Conservation (phyloP, 35 echinoderm and acorn worm species). For the Apostichopus californicus region DNA sequence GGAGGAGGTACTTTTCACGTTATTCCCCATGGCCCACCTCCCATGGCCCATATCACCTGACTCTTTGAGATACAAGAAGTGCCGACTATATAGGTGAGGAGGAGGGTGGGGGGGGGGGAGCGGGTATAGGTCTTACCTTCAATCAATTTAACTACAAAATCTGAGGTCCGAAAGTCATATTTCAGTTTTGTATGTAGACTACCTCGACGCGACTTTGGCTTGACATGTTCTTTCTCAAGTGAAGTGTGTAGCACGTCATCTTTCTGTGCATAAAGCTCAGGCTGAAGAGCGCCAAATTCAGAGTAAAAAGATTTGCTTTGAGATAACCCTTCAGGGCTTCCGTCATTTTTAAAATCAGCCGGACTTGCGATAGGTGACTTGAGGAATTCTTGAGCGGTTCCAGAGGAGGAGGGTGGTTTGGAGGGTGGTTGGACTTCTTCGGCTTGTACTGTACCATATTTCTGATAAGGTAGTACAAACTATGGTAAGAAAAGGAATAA, state of each 20-base stretch:
- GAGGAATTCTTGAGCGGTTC: not conserved
- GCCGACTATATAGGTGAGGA: no score
- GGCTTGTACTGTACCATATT: slow-evolving; percentile 5
- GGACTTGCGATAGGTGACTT: not conserved
- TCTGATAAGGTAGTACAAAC: slow-evolving; percentile 40
- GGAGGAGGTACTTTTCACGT: no score
- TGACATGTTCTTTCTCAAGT: not conserved
- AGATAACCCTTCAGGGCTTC: not conserved
- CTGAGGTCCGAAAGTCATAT: slow-evolving; percentile 42
- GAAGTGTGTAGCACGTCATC: slow-evolving; percentile 36
- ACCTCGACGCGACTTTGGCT: not conserved
- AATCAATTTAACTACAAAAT: slow-evolving; percentile 30
- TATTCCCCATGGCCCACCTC: no score
- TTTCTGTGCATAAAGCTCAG: slow-evolving; percentile 7
- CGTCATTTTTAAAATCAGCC: not conserved
- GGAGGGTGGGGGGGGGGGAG: no score
- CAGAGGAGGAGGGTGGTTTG: not conserved
- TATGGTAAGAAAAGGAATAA: not conserved
- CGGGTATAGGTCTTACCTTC: not conserved
- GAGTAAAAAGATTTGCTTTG: not conserved
- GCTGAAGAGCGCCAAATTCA: not conserved
- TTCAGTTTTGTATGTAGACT: slow-evolving; percentile 43
- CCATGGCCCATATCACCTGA: no score
- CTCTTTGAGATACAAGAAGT: no score
- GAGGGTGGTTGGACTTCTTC: not conserved